phyloP scores from a whole-genome alignment of 2,797 vertebrate species.

The Cetoscarus ocellatus region DNA sequence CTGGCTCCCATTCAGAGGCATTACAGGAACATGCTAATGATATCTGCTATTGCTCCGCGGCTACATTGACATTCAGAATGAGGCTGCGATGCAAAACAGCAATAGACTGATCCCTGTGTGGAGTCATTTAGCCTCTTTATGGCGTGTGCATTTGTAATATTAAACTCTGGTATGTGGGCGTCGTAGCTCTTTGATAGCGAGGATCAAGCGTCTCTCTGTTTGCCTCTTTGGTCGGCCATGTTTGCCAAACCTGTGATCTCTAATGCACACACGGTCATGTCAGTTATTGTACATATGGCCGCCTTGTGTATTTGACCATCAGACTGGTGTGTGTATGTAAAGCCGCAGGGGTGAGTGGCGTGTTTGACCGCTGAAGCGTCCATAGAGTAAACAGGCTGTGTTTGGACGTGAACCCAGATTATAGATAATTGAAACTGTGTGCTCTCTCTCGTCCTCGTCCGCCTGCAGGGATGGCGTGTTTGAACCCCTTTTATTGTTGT shows the following conservation, averaged over 20 bases:
- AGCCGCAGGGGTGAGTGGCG: constrained; percentile 5
- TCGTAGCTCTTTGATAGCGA: constrained; percentile 14
- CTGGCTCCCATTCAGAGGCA: constrained; percentile 63
- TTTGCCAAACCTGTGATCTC: constrained; percentile 27
- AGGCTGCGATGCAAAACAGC: constrained; percentile 31
- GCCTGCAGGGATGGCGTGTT: constrained; percentile 37
- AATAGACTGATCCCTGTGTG: neutral
- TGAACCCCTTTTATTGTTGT: constrained; percentile 24
- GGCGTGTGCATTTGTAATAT: constrained; percentile 18
- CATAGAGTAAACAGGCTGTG: constrained; percentile 57
- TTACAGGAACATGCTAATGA: constrained; percentile 70
- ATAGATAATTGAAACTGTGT: constrained; percentile 65
- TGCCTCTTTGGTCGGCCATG: constrained; percentile 28
- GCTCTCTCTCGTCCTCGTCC: constrained; percentile 15
- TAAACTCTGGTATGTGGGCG: constrained; percentile 8
- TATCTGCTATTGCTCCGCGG: constrained; percentile 50
- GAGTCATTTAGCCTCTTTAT: constrained; percentile 12
- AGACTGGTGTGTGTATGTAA: neutral
- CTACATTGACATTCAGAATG: constrained; percentile 50
- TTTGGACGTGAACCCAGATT: constrained; percentile 42
- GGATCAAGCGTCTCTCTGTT: constrained; percentile 34
- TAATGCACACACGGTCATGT: constrained; percentile 17
- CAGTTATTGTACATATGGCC: constrained; percentile 6
- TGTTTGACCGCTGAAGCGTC: constrained; percentile 50
- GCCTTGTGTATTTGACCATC: constrained; percentile 17